Base-by-base conservation (phyloP, 2,888 invertebrate species). In the Drosophila emarginata region DNA sequence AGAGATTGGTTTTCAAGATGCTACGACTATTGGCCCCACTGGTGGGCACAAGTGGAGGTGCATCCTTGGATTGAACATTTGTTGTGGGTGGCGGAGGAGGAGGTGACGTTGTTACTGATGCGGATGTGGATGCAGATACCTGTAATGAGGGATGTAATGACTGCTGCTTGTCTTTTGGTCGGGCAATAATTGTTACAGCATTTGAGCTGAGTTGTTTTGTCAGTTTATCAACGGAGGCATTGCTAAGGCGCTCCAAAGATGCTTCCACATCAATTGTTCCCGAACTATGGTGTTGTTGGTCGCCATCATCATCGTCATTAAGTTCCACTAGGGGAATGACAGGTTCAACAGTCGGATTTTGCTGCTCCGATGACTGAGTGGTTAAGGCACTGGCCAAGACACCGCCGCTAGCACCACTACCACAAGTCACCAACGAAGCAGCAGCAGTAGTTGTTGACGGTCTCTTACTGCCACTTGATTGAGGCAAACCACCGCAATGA, bases 161-260 rank as follows among this genome's bases (percentile, higher is more conserved):
- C 6, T 11, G 52, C 45, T 23, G 66, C 76, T 66, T 60, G n/a
- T 89, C 89, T 67, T 90, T 90, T 67, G 91, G 90, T 15, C 91
- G 88, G n/a, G 92, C 90, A 14, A 87, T 91, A 4, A 91, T 91
- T 4, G 91, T 91, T 0, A 91, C 91, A 12, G 91, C 91, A 76
- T 91, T 91, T 2, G 91, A 88, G 63, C 90, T 91, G 26, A 91
- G 74, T 62, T 91, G 91, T 64, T 90, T 89, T 32, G 90, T 89
- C 4, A 91, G 78, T 71, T 91, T 91, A 56, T 91, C 91, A 2
- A 91, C 91, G 7, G 91, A 90, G 18, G 85, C 76, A 45, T 83
- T 84, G 64, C 64, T 80, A 11, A 76, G 64, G 58, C 60, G 76
- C 32, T 73, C 78, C 40, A 75, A 23, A 1, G 66, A 62, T 21